Evolutionary conservation across 1,140 invertebrate genomes (phyloP).

Genomic region (Streblospio benedicti): DNA sequence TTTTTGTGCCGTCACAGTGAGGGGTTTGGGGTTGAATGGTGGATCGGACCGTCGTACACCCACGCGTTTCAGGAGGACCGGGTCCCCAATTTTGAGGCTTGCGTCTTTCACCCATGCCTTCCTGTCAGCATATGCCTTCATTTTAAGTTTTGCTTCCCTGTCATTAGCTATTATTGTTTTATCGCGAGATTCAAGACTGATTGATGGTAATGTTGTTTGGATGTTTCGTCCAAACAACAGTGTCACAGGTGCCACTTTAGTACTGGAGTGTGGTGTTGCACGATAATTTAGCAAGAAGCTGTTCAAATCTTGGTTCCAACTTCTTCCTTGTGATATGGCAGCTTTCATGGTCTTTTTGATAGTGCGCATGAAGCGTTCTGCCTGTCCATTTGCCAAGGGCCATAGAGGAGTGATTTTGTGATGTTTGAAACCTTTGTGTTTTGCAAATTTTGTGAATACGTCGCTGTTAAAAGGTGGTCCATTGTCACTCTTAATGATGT

Average conservation of each 20-base stretch:
- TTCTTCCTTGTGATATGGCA: conserved; percentile 3
- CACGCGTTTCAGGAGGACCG: neutral
- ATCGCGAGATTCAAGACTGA: too few species aligned
- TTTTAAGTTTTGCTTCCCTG: neutral
- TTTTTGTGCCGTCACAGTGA: neutral
- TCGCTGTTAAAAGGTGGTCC: conserved; percentile 20
- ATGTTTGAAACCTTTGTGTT: conserved; percentile 17
- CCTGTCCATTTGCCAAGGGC: conserved; percentile 19
- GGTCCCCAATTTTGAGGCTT: neutral
- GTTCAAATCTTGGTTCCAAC: conserved; percentile 17
- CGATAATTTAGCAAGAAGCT: conserved; percentile 17
- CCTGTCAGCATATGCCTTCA: conserved; percentile 1
- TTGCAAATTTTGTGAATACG: conserved; percentile 21
- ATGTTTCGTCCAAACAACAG: neutral
- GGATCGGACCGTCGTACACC: too few species aligned
- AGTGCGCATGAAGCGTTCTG: conserved; percentile 19
- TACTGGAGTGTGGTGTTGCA: conserved; percentile 14
- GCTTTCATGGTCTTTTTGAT: conserved; percentile 13
- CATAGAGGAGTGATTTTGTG: conserved; percentile 19
- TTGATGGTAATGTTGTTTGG: too few species aligned
- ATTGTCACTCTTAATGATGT: conserved; percentile 21
- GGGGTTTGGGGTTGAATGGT: conserved; percentile 4
- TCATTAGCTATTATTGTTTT: too few species aligned
- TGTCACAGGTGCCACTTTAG: neutral
- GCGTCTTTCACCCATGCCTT: neutral